phyloP scores from a whole-genome alignment of 2,113 vertebrate genomes.

The Aramus guarauna region DNA sequence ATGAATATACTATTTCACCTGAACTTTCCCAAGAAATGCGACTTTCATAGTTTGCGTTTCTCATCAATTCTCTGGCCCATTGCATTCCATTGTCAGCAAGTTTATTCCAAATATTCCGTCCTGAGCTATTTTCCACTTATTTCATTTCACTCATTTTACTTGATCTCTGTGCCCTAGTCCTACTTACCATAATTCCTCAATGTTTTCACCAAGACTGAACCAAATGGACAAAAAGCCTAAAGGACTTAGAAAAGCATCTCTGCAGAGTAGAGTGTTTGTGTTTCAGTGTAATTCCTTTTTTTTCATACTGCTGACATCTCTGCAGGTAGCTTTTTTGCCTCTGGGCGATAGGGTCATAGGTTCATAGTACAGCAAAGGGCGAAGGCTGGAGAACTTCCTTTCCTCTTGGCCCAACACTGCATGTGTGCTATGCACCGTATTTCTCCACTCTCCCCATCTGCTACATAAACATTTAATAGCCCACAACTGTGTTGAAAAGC shows the following conservation, averaged over 20 bases:
- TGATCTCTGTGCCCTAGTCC: not conserved
- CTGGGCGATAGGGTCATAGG: constrained; percentile 13
- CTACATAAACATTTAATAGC: constrained; percentile 64
- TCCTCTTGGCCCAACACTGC: constrained; percentile 27
- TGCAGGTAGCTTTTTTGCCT: constrained; percentile 59
- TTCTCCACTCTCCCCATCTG: constrained; percentile 50
- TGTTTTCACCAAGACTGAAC: not conserved
- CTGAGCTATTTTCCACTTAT: not conserved
- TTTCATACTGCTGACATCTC: constrained; percentile 30
- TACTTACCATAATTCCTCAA: not conserved
- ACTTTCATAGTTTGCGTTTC: constrained; percentile 6
- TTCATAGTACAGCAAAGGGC: constrained; percentile 25
- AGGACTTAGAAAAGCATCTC: not conserved
- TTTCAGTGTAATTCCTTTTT: not conserved
- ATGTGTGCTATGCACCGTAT: not conserved
- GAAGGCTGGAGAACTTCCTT: constrained; percentile 37
- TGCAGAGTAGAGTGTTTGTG: not conserved
- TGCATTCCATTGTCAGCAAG: not conserved
- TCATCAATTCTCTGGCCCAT: not conserved
- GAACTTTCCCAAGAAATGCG: not conserved
- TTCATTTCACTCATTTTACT: constrained; percentile 5
- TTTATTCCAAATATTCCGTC: not conserved
- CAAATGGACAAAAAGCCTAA: constrained; percentile 14
- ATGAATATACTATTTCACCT: not conserved
- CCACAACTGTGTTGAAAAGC: constrained; percentile 48